Evolutionary conservation across 2,113 vertebrate genomes (phyloP).

Genomic region (Pseudorectes ferrugineus): DNA sequence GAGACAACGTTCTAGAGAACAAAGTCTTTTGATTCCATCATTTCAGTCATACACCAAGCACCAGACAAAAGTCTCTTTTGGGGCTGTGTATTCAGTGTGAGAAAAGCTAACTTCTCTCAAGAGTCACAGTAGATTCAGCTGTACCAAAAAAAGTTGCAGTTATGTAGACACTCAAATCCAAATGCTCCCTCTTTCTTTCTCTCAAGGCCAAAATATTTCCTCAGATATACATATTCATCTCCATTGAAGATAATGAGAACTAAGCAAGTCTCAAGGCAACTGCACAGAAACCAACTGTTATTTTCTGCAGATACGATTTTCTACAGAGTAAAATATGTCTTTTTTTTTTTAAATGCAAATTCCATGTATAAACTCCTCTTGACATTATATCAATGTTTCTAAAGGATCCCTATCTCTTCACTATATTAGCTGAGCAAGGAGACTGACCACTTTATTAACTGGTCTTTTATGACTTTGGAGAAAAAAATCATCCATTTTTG

Average conservation of each 20-base stretch:
- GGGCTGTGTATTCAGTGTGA: not conserved
- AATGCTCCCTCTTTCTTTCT: not conserved
- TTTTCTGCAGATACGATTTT: conserved; percentile 3
- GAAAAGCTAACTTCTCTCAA: not conserved
- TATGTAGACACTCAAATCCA: not conserved
- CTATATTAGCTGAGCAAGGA: not conserved
- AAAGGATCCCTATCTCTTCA: not conserved
- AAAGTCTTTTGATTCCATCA: not conserved
- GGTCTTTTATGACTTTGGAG: not conserved
- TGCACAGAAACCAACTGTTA: not conserved
- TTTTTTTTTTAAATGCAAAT: not conserved
- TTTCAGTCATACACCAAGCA: not conserved
- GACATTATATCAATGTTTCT: not conserved
- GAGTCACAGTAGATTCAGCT: not conserved
- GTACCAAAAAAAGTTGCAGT: not conserved
- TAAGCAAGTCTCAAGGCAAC: not conserved
- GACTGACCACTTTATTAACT: not conserved
- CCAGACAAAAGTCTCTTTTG: not conserved
- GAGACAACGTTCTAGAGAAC: not conserved
- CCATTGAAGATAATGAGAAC: not conserved
- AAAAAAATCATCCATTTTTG: not conserved
- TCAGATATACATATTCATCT: not conserved
- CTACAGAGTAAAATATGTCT: not conserved
- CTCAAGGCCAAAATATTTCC: not conserved
- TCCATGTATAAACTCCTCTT: not conserved